These are phyloP conservation scores for Drosophila sproati DNA, from an alignment of 1,140 invertebrate species.

Conservation along the genomic window DNA sequence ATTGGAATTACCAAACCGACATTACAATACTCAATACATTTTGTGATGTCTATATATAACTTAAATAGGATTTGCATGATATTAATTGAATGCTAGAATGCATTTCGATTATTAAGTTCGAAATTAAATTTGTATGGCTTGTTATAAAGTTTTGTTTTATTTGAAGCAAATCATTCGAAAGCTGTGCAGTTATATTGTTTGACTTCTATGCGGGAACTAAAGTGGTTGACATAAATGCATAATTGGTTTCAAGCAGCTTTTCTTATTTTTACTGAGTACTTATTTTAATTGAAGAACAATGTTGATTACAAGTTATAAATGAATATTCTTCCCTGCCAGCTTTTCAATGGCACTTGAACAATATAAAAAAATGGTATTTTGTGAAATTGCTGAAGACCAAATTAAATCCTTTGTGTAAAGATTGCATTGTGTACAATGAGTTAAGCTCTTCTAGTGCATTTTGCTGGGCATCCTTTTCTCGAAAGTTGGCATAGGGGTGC, in stretches of 20 bases:
- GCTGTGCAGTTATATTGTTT: slow-evolving; percentile 11
- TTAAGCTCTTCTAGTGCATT: no score
- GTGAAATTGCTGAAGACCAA: no score
- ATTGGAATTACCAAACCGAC: neutral
- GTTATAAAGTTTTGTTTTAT: slow-evolving; percentile 8
- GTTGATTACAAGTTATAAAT: slow-evolving; percentile 29
- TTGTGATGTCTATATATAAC: slow-evolving; percentile 1
- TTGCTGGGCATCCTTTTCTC: no score
- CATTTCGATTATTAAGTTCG: neutral
- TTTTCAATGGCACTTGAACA: neutral
- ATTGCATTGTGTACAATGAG: no score
- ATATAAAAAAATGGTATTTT: neutral
- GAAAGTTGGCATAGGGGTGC: no score
- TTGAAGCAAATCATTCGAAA: neutral
- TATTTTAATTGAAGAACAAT: slow-evolving; percentile 20
- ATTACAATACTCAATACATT: neutral
- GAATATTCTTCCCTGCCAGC: slow-evolving; percentile 1
- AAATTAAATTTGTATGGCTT: neutral
- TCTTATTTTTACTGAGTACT: slow-evolving; percentile 9
- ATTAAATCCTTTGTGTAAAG: no score
- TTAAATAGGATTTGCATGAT: neutral
- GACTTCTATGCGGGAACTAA: neutral
- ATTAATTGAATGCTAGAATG: slow-evolving; percentile 1
- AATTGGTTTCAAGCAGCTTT: slow-evolving; percentile 16
- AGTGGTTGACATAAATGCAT: slow-evolving; percentile 8